Conservation (phyloP, 2,797 vertebrate genomes). For the Macropodus opercularis region DNA sequence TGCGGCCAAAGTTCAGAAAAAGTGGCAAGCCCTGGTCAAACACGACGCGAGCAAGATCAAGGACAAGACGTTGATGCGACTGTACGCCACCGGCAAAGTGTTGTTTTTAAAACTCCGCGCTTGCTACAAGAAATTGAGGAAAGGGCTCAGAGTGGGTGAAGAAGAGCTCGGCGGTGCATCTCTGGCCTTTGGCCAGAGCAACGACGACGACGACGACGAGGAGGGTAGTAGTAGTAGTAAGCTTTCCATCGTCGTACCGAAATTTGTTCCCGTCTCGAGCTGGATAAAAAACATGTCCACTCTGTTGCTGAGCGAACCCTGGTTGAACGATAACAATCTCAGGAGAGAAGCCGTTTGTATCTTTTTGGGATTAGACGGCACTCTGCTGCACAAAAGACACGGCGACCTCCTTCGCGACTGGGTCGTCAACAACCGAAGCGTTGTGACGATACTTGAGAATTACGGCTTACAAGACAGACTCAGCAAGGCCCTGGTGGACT, state of each 20-base stretch:
- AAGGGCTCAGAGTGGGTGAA: not conserved
- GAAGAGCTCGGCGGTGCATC: not conserved
- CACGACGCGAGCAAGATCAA: not conserved
- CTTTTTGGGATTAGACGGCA: not conserved
- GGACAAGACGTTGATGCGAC: not conserved
- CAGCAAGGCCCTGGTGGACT: not conserved
- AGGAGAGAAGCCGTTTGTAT: slow-evolving; percentile 4
- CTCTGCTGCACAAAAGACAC: not conserved
- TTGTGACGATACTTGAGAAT: not conserved
- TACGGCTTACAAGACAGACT: not conserved
- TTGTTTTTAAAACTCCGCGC: not conserved
- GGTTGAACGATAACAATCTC: not conserved
- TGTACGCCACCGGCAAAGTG: not conserved
- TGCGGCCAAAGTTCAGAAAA: not conserved
- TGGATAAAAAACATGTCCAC: not conserved
- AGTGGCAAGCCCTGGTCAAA: not conserved
- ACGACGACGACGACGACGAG: too few species aligned
- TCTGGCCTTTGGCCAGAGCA: too few species aligned
- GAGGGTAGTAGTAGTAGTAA: too few species aligned
- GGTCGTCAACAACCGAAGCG: not conserved
- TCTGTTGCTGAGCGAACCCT: slow-evolving; percentile 3
- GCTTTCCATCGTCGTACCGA: not conserved
- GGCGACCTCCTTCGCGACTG: not conserved
- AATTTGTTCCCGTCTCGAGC: rapidly evolving
- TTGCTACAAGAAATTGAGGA: not conserved